Conservation (phyloP, 2,888 invertebrate genomes). For the Neria commutata region DNA sequence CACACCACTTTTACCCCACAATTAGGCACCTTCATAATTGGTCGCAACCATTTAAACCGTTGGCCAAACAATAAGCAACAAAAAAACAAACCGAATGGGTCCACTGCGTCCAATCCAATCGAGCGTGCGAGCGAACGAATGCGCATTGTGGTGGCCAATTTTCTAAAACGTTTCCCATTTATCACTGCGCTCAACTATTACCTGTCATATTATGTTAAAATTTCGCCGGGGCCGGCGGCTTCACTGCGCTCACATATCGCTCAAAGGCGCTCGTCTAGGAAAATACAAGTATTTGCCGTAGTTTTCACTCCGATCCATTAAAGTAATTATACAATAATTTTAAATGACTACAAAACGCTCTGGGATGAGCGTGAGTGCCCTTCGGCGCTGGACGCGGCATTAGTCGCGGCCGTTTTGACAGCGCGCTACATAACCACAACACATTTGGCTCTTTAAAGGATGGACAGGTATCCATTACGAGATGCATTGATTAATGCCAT, state of each 20-base stretch:
- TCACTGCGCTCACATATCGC: constrained; percentile 10
- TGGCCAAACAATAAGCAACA: constrained; percentile 45
- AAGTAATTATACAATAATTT: constrained; percentile 53
- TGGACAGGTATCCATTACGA: constrained; percentile 45
- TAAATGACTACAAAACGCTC: constrained; percentile 43
- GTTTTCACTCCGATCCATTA: constrained; percentile 52
- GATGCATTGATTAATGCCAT: constrained; percentile 49
- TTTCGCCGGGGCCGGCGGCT: constrained; percentile 34
- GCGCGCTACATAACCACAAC: background rate
- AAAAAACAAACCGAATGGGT: no score
- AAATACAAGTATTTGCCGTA: constrained; percentile 36
- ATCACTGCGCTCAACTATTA: constrained; percentile 50
- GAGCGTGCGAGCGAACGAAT: no score
- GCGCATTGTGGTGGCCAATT: constrained; percentile 44
- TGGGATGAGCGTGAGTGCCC: constrained; percentile 25
- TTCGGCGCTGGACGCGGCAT: constrained; percentile 27
- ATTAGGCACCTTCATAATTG: constrained; percentile 16
- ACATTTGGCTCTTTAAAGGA: background rate
- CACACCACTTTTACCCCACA: constrained; percentile 3
- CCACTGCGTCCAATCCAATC: no score
- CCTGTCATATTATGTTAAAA: constrained; percentile 56
- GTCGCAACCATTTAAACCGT: constrained; percentile 12
- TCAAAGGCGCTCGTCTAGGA: background rate
- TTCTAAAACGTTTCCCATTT: constrained; percentile 45
- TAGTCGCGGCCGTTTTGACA: no score